Evolutionary conservation across 1,140 invertebrate species (phyloP), one percentile per base, ranked within the genome.

Genomic region (Andricus grossulariae): DNA sequence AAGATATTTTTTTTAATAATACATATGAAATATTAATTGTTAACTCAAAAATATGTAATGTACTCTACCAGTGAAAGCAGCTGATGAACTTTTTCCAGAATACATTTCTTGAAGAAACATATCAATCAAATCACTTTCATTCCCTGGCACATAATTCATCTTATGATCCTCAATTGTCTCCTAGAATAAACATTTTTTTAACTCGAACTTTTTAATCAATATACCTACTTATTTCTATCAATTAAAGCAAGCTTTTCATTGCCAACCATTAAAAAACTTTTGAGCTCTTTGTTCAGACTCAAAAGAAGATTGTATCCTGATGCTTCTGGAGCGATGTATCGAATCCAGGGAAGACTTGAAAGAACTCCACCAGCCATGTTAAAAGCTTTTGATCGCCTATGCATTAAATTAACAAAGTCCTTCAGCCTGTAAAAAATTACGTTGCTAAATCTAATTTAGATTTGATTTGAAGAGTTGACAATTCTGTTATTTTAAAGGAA

Each of bases 91-190:
- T 76, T 90, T 88, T 15, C 88, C 84, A 39, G 89, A 76, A 51
- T 93, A 87, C 92, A 96, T 95, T 91, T 96, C 94, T 52, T 93
- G 90, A 5, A 97, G 90, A 86, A 95, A 97, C 50, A 94, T 93
- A 84, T 96, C 96, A 60, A 97, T 96, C 39, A 97, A 93, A 85
- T 97, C 96, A 18, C 92, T 88, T 45, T 92, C 92, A 49, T 89
- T 89, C 39, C 89, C 87, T 39, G 92, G 72, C 18, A 91, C 84
- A 60, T 93, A 92, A 2, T 87, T 91, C 50, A 85, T 82, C 66
- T 93, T 92, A 79, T 96, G 95, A 21, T 94, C 93, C 2, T 91
- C 85, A 49, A 96, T 95, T 15, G 90, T 92, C 72, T 93, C 89
- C 92, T 94, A 82, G 10, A 74, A 49, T 71, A 73, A 18, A 50